phyloP scores from a whole-genome alignment of 2,888 invertebrate species.

The Strigamia maritima region DNA sequence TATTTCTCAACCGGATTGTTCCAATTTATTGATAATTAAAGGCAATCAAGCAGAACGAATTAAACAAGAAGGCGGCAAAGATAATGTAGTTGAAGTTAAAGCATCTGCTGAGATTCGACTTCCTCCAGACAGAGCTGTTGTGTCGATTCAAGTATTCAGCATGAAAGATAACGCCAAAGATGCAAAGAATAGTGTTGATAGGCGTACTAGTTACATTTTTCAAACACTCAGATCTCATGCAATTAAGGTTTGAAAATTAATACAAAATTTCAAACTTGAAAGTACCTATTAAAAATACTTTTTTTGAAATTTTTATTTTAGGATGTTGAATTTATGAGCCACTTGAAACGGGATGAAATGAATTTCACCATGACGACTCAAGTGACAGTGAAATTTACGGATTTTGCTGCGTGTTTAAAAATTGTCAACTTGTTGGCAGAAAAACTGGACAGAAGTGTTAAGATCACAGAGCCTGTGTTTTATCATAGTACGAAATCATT shows the following conservation, averaged over 20 bases:
- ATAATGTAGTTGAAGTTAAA: background rate
- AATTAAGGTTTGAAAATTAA: background rate
- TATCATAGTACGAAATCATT: background rate
- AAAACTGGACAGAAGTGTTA: background rate
- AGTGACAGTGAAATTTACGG: background rate
- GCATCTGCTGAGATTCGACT: background rate
- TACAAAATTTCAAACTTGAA: background rate
- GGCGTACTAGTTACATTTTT: background rate
- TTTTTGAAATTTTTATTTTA: background rate
- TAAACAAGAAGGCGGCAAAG: background rate
- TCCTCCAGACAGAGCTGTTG: background rate
- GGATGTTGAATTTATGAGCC: background rate
- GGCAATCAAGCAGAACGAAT: background rate
- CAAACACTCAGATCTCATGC: background rate
- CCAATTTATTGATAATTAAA: background rate
- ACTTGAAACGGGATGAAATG: background rate
- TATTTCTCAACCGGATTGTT: background rate
- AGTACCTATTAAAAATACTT: background rate
- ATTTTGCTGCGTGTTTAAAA: background rate
- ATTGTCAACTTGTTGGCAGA: slow-evolving; percentile 13
- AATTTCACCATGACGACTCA: background rate
- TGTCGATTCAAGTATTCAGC: background rate
- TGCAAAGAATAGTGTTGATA: background rate
- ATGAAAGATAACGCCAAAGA: background rate
- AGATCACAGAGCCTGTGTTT: background rate